Conservation (phyloP, 2,113 vertebrate species). For the Probosciger aterrimus region DNA sequence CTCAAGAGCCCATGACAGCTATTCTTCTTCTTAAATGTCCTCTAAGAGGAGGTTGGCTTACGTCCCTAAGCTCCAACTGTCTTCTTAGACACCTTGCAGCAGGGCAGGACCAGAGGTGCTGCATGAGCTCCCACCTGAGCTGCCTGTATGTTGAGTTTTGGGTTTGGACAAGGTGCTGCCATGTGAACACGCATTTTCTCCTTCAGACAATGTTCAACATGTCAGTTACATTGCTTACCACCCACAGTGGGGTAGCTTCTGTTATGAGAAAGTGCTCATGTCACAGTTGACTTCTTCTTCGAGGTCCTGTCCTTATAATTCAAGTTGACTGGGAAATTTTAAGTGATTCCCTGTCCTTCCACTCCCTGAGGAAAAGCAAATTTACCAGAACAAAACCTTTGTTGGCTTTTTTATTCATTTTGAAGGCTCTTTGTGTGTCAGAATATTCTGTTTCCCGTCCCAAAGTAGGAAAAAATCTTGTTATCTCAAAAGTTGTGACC, state of each 20-base stretch:
- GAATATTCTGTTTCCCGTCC: not conserved
- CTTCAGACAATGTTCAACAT: not conserved
- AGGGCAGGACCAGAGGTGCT: not conserved
- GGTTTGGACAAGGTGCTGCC: not conserved
- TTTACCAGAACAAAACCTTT: not conserved
- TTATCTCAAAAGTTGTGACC: not conserved
- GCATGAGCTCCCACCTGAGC: not conserved
- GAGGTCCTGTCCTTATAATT: not conserved
- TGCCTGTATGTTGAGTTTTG: not conserved
- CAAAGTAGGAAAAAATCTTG: not conserved
- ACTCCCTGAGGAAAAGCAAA: not conserved
- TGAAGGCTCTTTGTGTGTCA: not conserved
- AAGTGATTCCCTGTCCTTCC: not conserved
- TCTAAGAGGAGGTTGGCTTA: not conserved
- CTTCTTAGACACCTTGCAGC: not conserved
- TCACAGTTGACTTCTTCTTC: not conserved
- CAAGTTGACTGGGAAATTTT: not conserved
- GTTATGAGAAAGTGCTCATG: not conserved
- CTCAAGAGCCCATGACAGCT: not conserved
- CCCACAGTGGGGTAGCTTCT: not conserved
- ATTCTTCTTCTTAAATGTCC: not conserved
- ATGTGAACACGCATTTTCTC: not conserved
- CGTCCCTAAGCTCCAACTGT: not conserved
- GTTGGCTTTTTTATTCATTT: not conserved
- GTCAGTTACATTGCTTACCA: not conserved